Base-by-base conservation (phyloP, 2,888 invertebrate species). In the Mythimna ferrago region DNA sequence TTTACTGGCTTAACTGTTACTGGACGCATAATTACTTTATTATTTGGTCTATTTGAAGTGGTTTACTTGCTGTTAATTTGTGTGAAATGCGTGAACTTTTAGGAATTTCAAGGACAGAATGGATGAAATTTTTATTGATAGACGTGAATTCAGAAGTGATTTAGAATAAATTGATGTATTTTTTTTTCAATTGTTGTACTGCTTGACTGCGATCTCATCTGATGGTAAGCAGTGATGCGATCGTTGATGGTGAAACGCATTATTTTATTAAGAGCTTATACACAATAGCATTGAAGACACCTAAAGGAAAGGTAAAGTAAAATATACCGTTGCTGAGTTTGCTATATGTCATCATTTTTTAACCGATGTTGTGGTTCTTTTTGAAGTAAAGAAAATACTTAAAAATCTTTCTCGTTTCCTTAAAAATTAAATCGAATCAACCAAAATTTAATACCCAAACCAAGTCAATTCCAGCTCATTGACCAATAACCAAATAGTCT, bases 1-100 rank as follows among this genome's bases (percentile, higher is more conserved):
- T 77, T 73, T 68, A 67, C 66, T 51, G 51, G 57, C 70, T 77
- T 73, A 66, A 74, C 65, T 66, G 65, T 68, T 63, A 76, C 56
- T 48, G 11, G 16, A 63, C 53, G 56, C 67, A 66, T 66, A 71
- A 76, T 78, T 76, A 51, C 56, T 80, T 54, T 61, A 63, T 73
- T 70, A 58, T 58, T 67, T 60, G 51, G 6, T 64, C 44, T 64
- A 21, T 53, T 67, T 71, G 66, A 63, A 38, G 19, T 26, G 57
- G 62, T 70, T 74, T 63, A 61, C 58, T 57, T 6, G 57, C 11
- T 35, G 3, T 32, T 56, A 44, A 56, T 71, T 77, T 26, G 32
- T 44, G 48, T 26, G n/a, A 65, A 58, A 26, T 35, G 41, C 19
- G 63, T 64, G 16, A 21, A 35, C 1, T 60, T 60, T 80, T 51